phyloP scores from a whole-genome alignment of 2,113 vertebrate genomes.

The Nanorana parkeri region DNA sequence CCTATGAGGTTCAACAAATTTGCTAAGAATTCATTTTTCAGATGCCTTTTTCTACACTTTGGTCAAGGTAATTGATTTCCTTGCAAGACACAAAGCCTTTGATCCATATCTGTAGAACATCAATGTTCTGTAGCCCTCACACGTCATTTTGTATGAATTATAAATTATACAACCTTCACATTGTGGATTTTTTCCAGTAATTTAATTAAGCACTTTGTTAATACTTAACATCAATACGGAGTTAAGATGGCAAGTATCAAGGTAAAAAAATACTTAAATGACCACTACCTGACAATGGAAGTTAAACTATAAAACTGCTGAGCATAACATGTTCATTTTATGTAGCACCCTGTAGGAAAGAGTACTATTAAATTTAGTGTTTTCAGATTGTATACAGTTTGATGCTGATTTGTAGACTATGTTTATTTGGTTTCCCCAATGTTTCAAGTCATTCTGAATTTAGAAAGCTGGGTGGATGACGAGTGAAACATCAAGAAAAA shows the following conservation, averaged over 20 bases:
- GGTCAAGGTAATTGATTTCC: conserved; percentile 49
- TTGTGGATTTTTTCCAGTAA: background rate
- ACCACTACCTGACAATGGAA: background rate
- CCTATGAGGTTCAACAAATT: conserved; percentile 1
- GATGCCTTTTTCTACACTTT: conserved; percentile 8
- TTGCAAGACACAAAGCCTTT: conserved; percentile 49
- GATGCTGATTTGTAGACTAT: no score
- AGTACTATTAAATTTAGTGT: no score
- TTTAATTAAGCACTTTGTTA: conserved; percentile 9
- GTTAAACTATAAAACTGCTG: no score
- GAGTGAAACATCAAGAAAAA: no score
- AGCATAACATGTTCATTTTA: no score
- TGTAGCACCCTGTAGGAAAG: no score
- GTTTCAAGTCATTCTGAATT: no score
- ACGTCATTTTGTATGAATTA: conserved; percentile 29
- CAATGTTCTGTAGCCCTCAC: conserved; percentile 32
- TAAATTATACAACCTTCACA: background rate
- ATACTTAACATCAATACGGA: conserved; percentile 1
- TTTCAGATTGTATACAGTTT: no score
- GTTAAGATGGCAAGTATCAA: background rate
- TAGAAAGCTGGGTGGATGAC: no score
- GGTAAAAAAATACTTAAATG: background rate
- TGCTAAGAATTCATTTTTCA: conserved; percentile 17
- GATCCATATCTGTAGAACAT: conserved; percentile 35
- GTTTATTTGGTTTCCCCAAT: no score